A percentile compares a stretch with the other conserved stretches of the same genome.
These are phyloP conservation scores for Hydropsyche betteni DNA, from an alignment of 2,888 invertebrate genomes.

Conservation along the genomic window DNA sequence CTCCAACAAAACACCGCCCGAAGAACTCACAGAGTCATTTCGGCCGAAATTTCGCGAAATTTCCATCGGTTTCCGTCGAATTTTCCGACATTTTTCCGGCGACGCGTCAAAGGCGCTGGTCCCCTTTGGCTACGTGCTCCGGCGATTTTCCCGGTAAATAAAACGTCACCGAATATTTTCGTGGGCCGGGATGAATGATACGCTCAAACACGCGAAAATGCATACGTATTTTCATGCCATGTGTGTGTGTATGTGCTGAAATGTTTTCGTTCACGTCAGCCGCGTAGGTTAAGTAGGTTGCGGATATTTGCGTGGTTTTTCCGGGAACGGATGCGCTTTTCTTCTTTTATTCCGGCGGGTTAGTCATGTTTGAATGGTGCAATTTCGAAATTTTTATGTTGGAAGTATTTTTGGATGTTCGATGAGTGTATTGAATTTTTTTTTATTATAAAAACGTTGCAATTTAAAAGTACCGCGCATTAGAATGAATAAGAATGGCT, in stretches of 20 bases:
- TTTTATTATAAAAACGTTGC: too few relatives aligned
- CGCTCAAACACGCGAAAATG: background rate
- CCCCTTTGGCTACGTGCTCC: too few relatives aligned
- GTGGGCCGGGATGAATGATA: constrained; percentile 25
- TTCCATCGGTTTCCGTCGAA: background rate
- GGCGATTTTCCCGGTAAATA: constrained; percentile 23
- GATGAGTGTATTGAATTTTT: too few relatives aligned
- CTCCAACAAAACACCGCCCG: too few relatives aligned
- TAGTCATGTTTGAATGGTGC: background rate
- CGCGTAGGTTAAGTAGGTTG: background rate
- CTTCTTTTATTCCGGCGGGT: too few relatives aligned
- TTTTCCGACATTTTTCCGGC: background rate
- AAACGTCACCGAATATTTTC: constrained; percentile 36
- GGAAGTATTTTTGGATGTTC: too few relatives aligned
- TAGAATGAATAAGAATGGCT: too few relatives aligned
- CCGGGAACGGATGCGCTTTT: too few relatives aligned
- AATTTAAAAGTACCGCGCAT: too few relatives aligned
- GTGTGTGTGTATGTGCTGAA: background rate
- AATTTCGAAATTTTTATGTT: background rate
- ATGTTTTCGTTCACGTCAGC: too few relatives aligned
- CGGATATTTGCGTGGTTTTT: constrained; percentile 19
- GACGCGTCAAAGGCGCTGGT: background rate
- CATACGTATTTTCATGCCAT: too few relatives aligned
- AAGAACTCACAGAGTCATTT: too few relatives aligned
- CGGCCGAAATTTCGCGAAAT: background rate